Conservation (phyloP, 2,797 vertebrate genomes). For the Cyclura pinguis region DNA sequence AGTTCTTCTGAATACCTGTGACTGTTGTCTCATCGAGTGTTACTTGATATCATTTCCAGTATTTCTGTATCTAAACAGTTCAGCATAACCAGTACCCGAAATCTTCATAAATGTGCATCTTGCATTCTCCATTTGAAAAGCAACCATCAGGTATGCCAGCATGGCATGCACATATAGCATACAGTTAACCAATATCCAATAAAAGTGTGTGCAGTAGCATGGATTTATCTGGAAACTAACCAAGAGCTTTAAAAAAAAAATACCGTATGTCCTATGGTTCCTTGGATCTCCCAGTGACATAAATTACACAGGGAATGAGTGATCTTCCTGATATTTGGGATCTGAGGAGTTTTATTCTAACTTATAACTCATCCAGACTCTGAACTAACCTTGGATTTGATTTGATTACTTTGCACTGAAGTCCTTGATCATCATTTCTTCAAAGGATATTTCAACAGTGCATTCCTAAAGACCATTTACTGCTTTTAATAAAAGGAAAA, state of each 20-base stretch:
- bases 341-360: background rate
- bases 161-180: constrained; percentile 30
- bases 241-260: background rate
- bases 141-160: constrained; percentile 57
- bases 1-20: constrained; percentile 39
- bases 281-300: background rate
- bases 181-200: constrained; percentile 5
- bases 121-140: constrained; percentile 63
- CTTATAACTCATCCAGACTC: background rate
- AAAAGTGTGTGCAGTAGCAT: constrained; percentile 26
- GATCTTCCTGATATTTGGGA: too few relatives aligned
- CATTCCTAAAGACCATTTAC: constrained; percentile 28
- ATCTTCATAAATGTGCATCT: constrained; percentile 57
- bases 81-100: constrained; percentile 51
- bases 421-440: constrained; percentile 47
- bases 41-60: constrained; percentile 55
- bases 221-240: constrained; percentile 41
- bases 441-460: constrained; percentile 41
- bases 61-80: constrained; percentile 68
- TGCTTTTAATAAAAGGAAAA: constrained; percentile 17
- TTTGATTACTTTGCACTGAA: constrained; percentile 37
- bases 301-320: too few relatives aligned
- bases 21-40: background rate
- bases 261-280: background rate
- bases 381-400: constrained; percentile 51